Evolutionary conservation across 64 coral and sea anemone genomes (phyloP), one percentile per base, ranked within the genome.

Genomic region (Dendrophyllia cribrosa): DNA sequence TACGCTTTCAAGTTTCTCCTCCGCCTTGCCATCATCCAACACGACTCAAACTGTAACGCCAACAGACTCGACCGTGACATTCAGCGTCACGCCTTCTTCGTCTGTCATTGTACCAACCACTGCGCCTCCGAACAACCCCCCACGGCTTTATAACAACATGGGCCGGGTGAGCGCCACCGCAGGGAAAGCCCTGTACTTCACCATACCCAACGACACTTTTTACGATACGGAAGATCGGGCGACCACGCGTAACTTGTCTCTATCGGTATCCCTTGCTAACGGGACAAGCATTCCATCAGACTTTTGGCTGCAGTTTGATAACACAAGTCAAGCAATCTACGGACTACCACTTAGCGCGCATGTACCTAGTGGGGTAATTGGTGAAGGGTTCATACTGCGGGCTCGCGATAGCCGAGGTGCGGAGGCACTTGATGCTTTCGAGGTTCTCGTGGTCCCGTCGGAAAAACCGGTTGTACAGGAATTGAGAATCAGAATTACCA

Each of bases 271-370:
- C 17, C 55, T 79, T 72, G 58, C 45, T 5, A 58, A 60, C 48
- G 79, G 56, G 24, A 62, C n/a, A 9, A 52, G 80, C 44, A 81
- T 97, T 75, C 82, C 64, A 19, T 67, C 48, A 9, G 48, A 93
- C 79, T 96, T 71, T 53, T 97, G 95, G 95, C 49, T 97, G 11
- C 75, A 82, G 75, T 97, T 97, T 77, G 88, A 94, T 58, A 76
- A 45, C 26, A 6, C 59, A 17, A 89, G 68, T 43, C 95, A 97
- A 74, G 78, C 72, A 6, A 86, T 97, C 53, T 81, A 79, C 44
- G 95, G 95, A 2, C 83, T 97, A 15, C 95, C 95, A 20, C 85
- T 97, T 66, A 56, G 76, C 59, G 55, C 58, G 51, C 86, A 96
- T 60, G 74, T 93, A 6, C 87, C 88, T 8, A 72, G 26, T 70